Evolutionary conservation across 2,888 invertebrate species (phyloP), one percentile per base, ranked within the genome.

Genomic region (Lypha dubia): DNA sequence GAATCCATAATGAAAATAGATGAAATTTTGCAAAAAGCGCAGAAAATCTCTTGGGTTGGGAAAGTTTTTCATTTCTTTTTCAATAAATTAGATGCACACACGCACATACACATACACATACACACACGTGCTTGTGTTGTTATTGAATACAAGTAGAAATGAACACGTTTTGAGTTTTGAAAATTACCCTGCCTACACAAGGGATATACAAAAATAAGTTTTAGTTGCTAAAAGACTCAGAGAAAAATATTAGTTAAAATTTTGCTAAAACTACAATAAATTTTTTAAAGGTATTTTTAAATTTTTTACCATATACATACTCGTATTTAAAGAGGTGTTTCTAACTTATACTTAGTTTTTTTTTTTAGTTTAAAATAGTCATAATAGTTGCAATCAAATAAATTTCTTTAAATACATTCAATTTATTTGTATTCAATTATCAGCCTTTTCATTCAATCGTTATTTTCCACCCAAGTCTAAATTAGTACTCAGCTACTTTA

Each of bases 81-180:
- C 70, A 70, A 76, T 49, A 58, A 58, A 71, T 82, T 82, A 58
- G 63, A 49, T 13, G 56, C 51, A 58, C n/a, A 65, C 51, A 56
- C 46, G n/a, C 65, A 63, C 56, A 63, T 41, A 58, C n/a, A 65
- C 51, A 56, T n/a, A n/a, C n/a, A n/a, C n/a, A n/a, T n/a, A 63
- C 51, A 58, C n/a, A 65, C 51, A 56, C 46, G n/a, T 70, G 70
- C 56, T 81, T 68, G 24, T 32, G 24, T 32, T 70, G 24, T 60
- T 58, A 81, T 68, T 81, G 80, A 63, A 70, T 70, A 49, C n/a
- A n/a, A n/a, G n/a, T 1, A 0, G 17, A 1, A 3, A 56, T 7
- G 20, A 49, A 49, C 15, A 20, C 5, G 49, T 49, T 49, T 22
- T 20, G 0, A 51, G 49, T 6, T 8, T 17, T 20, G n/a, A 20